These are phyloP conservation scores for Drosophila kuntzei DNA, from an alignment of 2,888 invertebrate species.

Conservation along the genomic window DNA sequence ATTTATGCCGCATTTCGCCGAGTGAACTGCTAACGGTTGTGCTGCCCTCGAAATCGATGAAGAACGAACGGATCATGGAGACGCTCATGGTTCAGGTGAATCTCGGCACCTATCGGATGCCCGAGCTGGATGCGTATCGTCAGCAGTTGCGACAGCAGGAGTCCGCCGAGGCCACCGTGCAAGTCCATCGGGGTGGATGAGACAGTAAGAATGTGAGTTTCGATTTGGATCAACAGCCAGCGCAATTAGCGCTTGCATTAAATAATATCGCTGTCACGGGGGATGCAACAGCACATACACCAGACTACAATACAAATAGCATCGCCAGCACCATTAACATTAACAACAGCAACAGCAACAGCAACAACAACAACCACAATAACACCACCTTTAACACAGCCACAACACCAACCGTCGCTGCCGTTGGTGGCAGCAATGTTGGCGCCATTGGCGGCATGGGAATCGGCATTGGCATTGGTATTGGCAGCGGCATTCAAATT, in stretches of 20 bases:
- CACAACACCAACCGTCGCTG: slow-evolving; percentile 28
- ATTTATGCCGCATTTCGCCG: slow-evolving; percentile 95
- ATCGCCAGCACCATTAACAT: not conserved
- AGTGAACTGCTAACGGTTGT: slow-evolving; percentile 97
- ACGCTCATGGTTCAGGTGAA: slow-evolving; percentile 97
- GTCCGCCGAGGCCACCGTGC: slow-evolving; percentile 90
- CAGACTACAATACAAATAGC: not conserved
- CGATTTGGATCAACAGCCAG: slow-evolving; percentile 78
- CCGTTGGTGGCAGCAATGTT: slow-evolving; percentile 18
- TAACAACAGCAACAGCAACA: not conserved
- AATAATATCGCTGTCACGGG: slow-evolving; percentile 26
- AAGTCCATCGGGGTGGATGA: slow-evolving; percentile 85
- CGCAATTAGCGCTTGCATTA: slow-evolving; percentile 29
- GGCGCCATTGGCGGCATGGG: slow-evolving; percentile 25
- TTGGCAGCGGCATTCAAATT: slow-evolving; percentile 22
- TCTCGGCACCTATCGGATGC: slow-evolving; percentile 96
- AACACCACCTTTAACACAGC: slow-evolving; percentile 1
- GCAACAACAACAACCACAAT: not conserved
- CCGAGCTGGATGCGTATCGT: slow-evolving; percentile 95
- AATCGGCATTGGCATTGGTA: slow-evolving; percentile 18
- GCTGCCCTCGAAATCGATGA: slow-evolving; percentile 95
- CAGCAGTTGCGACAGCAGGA: slow-evolving; percentile 95
- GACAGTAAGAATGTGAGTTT: slow-evolving; percentile 85
- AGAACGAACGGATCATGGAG: slow-evolving; percentile 95
- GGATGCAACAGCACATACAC: slow-evolving; percentile 24